Evolutionary conservation across 2,113 vertebrate genomes (phyloP), one percentile per base, ranked within the genome.

Genomic region (Chloropsis cyanopogon): DNA sequence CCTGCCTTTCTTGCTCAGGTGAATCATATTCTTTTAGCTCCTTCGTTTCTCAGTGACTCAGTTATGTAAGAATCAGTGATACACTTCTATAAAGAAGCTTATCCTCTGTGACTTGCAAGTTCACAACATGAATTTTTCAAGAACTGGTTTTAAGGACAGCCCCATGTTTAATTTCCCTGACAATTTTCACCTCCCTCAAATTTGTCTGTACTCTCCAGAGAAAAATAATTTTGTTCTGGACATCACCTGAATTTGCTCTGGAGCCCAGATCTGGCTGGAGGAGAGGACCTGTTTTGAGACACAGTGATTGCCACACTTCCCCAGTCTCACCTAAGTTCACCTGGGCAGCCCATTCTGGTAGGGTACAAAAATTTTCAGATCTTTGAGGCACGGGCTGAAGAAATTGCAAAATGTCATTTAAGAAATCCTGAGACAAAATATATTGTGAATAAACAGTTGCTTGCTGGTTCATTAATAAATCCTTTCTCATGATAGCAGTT

Each of bases 261-360:
- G 57, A 71, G 6, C 18, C 13, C 33, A 68, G 26, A 17, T 28
- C 6, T 63, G 37, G 4, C 19, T 81, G 33, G 16, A 92, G 33
- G 10, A 92, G 10, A 53, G 14, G 37, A 50, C 29, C 25, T 52
- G 5, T 23, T 82, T 50, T 63, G 33, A 49, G 78, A 54, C 10
- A 53, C 10, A 42, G 28, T 14, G 14, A 17, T 35, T 64, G 10
- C 3, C 42, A 35, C 2, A 1, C 12, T 77, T 28, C 37, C 64
- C 12, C 14, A 41, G 12, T 22, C 7, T 59, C 33, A 33, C 59
- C 25, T 21, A 5, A 2, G 0, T 20, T 75, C 4, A 28, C 18
- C 15, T 47, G 18, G 10, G 50, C 46, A 87, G 29, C 16, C 25
- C 44, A 28, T 37, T 53, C 24, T 4, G 2, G 11, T 14, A 9